A percentile compares a stretch with the other conserved stretches of the same genome.
Conservation (phyloP, 2,113 vertebrate species). For the Nycticryphes semicollaris region DNA sequence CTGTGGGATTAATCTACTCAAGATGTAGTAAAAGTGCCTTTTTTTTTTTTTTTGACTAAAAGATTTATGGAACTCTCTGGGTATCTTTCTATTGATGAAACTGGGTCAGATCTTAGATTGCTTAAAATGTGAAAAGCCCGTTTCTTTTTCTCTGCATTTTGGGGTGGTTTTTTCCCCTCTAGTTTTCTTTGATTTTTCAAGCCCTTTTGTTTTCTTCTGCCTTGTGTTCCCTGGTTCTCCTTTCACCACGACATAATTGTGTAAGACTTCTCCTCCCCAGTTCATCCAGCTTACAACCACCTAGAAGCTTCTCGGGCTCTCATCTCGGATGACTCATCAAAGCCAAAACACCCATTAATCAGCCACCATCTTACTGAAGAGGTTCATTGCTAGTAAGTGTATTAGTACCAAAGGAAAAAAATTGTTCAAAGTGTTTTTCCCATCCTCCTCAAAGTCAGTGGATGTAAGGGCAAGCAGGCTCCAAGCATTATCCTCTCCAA, state of each 20-base stretch:
- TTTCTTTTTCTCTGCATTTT: neutral
- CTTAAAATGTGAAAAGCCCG: neutral
- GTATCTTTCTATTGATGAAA: neutral
- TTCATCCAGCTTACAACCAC: neutral
- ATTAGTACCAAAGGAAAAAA: neutral
- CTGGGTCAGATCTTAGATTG: neutral
- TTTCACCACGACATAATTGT: neutral
- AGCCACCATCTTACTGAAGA: neutral
- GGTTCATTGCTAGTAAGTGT: neutral
- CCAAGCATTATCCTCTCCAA: neutral
- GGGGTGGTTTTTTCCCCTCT: neutral
- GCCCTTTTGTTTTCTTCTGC: neutral
- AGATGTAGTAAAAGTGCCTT: neutral
- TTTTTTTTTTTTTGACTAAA: neutral
- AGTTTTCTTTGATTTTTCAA: neutral
- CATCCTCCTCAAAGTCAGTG: neutral
- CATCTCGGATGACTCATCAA: neutral
- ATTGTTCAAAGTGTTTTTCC: neutral
- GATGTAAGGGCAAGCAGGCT: neutral
- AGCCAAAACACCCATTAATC: neutral
- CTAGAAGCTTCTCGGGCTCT: neutral
- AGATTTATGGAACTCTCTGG: neutral
- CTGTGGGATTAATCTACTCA: neutral
- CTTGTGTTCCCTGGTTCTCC: neutral
- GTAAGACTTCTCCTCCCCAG: neutral